Base-by-base conservation (phyloP, 1,140 invertebrate genomes). In the Drosophila mauritiana region DNA sequence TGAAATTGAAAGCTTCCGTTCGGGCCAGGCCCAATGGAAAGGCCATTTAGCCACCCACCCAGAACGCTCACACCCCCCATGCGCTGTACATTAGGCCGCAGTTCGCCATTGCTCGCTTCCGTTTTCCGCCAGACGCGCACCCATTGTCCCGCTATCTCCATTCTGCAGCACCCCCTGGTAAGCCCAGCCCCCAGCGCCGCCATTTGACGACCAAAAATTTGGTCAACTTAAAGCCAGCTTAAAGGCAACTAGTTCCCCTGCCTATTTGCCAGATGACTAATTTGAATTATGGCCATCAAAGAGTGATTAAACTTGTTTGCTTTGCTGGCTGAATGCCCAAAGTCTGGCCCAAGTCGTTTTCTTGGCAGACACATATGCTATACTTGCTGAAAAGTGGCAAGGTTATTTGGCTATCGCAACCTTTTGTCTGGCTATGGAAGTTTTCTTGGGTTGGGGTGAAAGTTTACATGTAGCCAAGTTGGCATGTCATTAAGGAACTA, bases 1-100 rank as follows among this genome's bases (percentile, higher is more conserved):
- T 84, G 76, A 89, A 89, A 89, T 89, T 89, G 84, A 89, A 89
- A 89, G 84, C 84, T 89, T 89, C 84, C 84, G 84, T 68, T 86
- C 39, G 72, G 45, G 40, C 58, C 68, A 54, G 74, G 51, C 46
- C 69, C 62, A 54, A 56, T 52, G 73, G 73, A 56, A 76, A 51
- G 39, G 78, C 83, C 82, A 82, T 86, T 86, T 88, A 82, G 73
- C 73, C 63, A 75, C 39, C 73, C 53, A 37, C 61, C 72, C 72
- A 53, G 34, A 45, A 49, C 36, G 36, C 55, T 61, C 56, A 48
- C 45, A 40, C 74, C 39, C 78, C 57, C 80, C 27, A 27, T 49
- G 65, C 61, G 62, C 61, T 82, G 85, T 74, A 84, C 80, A 84
- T 90, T 90, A 89, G 84, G 80, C 85, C 73, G 73, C 80, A 78